Evolutionary conservation across 2,113 vertebrate species (phyloP), one percentile per base, ranked within the genome.

Genomic region (Chaetodon auriga): DNA sequence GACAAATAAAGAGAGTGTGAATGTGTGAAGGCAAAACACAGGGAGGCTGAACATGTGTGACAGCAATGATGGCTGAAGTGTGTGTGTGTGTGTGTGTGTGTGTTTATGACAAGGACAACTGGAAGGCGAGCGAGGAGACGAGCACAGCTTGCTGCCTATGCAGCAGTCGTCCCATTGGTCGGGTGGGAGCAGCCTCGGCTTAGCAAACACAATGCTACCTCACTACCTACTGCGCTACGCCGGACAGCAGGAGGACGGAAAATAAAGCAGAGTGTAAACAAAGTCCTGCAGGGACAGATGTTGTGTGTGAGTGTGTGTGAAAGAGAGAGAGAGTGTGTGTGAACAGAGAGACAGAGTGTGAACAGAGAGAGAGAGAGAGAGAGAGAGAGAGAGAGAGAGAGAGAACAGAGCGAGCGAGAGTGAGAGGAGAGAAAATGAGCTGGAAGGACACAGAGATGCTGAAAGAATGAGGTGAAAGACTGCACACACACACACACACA

Each of bases 101-200:
- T 69, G 30, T 57, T 43, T 54, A 70, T 12, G 55, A 63, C 65
- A 69, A 79, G 81, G 78, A 84, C 70, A 25, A 74, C 16, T 35
- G 25, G 68, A 81, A 66, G 68, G 41, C 46, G 3, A 68, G 68
- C 0, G 78, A 69, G 82, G 65, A 81, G 68, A 9, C 25, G 60
- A 43, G 66, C 45, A 0, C 70, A 71, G 79, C 78, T 63, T 60
- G 61, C 46, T 1, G 68, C 49, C 58, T 41, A 0, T 71, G 77
- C 77, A 63, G 63, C 18, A 3, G 0, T 0, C 2, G 18, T 75
- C 64, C 25, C 6, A 54, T 30, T 30, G 30, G 30, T 30, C 3
- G 30, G 30, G 30, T 30, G 30, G 51, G 63, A 63, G 74, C 62
- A 9, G 80, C 5, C 54, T 36, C 7, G 12, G 51, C 66, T 74